Evolutionary conservation across 2,888 invertebrate genomes (phyloP), one percentile per base, ranked within the genome.

Genomic region (Lasioglossum zephyrum): DNA sequence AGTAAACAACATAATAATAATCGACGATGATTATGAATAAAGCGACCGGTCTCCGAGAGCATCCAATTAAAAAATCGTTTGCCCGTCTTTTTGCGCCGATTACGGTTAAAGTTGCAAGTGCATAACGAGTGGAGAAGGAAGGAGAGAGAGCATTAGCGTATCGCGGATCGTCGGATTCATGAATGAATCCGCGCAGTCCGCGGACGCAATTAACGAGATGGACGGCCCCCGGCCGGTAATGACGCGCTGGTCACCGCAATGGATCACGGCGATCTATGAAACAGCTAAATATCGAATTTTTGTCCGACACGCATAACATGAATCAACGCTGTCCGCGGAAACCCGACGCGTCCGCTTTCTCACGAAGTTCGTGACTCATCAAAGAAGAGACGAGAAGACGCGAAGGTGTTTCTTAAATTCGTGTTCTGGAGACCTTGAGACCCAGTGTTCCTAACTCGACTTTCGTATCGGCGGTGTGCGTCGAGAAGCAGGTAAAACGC

Each of bases 301-400:
- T 66, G 9, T 36, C 1, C 39, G 69, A 31, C 22, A 22, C 49
- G 0, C 49, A 2, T 18, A 26, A 41, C 77, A 77, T 78, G 84
- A 78, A 72, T 84, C 82, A 77, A 60, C 26, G 0, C n/a, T 41
- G 31, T 57, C 49, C 69, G 49, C 26, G 78, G 47, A 78, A 75
- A 63, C 49, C 11, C 60, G 44, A 26, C 1, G 39, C 31, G 75
- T 39, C 31, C 53, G 41, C n/a, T 47, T 26, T 82, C 75, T 70
- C 9, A 13, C 44, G 44, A 63, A 63, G 0, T 3, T 49, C 9
- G 26, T 82, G 82, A 63, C 18, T 75, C 70, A 82, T 5, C n/a
- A 5, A 39, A 47, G 13, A n/a, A 16, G 6, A n/a, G n/a, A 31
- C 4, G 6, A 8, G 36, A 11, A 41, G 47, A 53, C n/a, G n/a